Conservation (phyloP, 2,797 vertebrate species). For the Pangasius larnaudii region DNA sequence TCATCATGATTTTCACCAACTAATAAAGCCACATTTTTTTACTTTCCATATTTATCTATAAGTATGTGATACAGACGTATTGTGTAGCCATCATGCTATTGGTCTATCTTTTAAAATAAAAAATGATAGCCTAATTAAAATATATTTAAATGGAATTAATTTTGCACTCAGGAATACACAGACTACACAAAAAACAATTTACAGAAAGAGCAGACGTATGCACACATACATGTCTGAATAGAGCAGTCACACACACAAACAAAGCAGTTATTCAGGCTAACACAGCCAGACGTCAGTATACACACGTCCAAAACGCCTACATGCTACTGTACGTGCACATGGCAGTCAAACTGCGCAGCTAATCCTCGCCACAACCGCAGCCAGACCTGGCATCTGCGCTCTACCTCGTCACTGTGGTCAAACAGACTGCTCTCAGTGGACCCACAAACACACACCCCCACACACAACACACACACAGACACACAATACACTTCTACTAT, state of each 20-base stretch:
- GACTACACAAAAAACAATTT: conserved; percentile 50
- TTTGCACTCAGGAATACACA: conserved; percentile 17
- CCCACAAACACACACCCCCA: conserved; percentile 19
- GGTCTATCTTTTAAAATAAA: background rate
- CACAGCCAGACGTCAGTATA: background rate
- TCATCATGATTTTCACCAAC: background rate
- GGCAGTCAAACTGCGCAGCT: conserved; percentile 20
- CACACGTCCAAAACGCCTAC: conserved; percentile 14
- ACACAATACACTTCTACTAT: background rate
- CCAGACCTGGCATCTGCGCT: conserved; percentile 42
- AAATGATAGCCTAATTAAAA: background rate
- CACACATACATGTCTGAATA: conserved; percentile 6
- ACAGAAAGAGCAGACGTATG: background rate
- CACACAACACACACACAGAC: conserved; percentile 4
- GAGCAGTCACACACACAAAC: conserved; percentile 7
- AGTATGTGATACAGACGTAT: background rate
- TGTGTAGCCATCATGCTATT: background rate
- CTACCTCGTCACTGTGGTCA: conserved; percentile 36
- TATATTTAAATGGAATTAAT: background rate
- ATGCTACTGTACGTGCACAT: conserved; percentile 4
- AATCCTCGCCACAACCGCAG: conserved; percentile 48
- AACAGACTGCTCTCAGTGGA: conserved; percentile 29
- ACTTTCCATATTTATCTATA: background rate
- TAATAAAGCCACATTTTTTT: background rate
- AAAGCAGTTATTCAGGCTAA: conserved; percentile 17